Base-by-base conservation (phyloP, 2,797 vertebrate genomes). In the Bryconaethiops microstoma region DNA sequence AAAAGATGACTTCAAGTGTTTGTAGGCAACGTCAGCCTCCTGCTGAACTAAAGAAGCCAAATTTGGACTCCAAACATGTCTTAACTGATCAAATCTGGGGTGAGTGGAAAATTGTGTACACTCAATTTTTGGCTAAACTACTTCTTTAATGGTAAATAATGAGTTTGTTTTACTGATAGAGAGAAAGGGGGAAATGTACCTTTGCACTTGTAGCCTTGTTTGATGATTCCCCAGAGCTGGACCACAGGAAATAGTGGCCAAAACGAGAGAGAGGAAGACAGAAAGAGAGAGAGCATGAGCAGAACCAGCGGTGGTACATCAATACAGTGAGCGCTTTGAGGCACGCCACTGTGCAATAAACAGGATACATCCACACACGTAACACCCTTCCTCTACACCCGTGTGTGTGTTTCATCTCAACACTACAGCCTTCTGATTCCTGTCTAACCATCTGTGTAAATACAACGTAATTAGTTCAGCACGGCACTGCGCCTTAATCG, bases 141-240 rank as follows among this genome's bases (percentile, higher is more conserved):
- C 19, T 14, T 35, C 35, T 54, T 29, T 64, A 62, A 19, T 7
- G n/a, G 29, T 29, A 16, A 5, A 70, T 50, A 7, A 13, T 35
- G 23, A 17, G 50, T 35, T 52, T 71, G 0, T 25, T 74, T 59
- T 10, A 59, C 4, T 16, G 55, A 60, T 1, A 9, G 39, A 52
- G 57, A 68, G 19, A 69, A 67, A 35, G 17, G 1, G 8, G 17
- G 2, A 8, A 45, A 83, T 73, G 74, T 96, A 98, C 98, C 98
- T 99, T 97, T 99, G 91, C 98, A 99, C 92, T 97, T 99, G 94
- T 95, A 97, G 88, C 98, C 98, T 93, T 99, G 98, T 89, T 99
- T 99, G 93, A 99, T 98, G 92, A 99, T 97, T 80, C 98, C 97
- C 98, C 98, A 99, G 78, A 99, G 96, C 98, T 99, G 87, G 89